Evolutionary conservation across 2,797 vertebrate genomes (phyloP), one percentile per base, ranked within the genome.

Genomic region (Champsocephalus gunnari): DNA sequence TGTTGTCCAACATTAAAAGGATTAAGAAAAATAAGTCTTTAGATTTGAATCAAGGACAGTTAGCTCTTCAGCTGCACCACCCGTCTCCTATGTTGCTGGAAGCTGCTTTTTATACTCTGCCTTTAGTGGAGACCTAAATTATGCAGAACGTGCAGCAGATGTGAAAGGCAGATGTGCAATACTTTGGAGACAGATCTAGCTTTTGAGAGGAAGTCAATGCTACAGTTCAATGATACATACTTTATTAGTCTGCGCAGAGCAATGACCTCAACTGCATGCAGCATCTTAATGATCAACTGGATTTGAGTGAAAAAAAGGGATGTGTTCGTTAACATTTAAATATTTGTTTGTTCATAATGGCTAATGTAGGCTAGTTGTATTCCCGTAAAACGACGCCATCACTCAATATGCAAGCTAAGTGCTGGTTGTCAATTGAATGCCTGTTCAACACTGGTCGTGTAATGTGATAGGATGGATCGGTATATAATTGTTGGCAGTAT

Each of bases 1-100:
- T 3, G 41, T 79, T 83, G 57, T 34, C 77, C 66, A 44, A 61
- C 43, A 28, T 3, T 17, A 41, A 45, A 58, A 32, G 17, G 5
- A 51, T 54, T 14, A 16, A 49, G 0, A 75, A 55, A 47, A 41
- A 7, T 49, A 38, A 61, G 47, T 44, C 9, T 76, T 60, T 60
- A 19, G 43, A 8, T 50, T 51, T 21, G 4, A 74, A 45, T 58
- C 14, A 69, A 12, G 1, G 21, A 43, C 5, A 1, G 14, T 17
- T 6, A n/a, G 17, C 28, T 56, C 12, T n/a, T 50, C n/a, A 13
- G 10, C 38, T 41, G 50, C 41, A 21, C 21, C n/a, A 13, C 43
- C 21, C 3, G n/a, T 41, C 16, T 51, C 57, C 17, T 6, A 12
- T 49, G 72, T 43, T 8, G 9, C 19, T 56, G 14, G 73, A 70